Evolutionary conservation across 2,888 invertebrate genomes (phyloP).

Genomic region (Drosophila maculinotata): DNA sequence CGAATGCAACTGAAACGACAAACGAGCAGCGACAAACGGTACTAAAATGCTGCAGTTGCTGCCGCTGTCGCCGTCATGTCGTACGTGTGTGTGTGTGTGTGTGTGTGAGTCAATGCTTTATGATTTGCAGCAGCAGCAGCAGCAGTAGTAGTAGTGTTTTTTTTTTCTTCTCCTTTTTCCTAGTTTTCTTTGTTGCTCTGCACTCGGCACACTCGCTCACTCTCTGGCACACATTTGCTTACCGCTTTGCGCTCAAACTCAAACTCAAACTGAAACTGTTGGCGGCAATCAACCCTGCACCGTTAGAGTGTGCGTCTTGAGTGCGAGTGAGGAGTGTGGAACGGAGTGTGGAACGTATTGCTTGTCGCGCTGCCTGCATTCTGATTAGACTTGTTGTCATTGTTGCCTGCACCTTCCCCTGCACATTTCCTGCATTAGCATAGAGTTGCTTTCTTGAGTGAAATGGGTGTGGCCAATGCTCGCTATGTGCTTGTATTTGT

Average conservation of each 20-base stretch:
- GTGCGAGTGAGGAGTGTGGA: slow-evolving; percentile 61
- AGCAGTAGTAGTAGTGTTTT: slow-evolving; percentile 12
- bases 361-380: slow-evolving; percentile 65
- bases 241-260: slow-evolving; percentile 48
- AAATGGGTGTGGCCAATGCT: slow-evolving; percentile 79
- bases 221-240: slow-evolving; percentile 33
- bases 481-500: slow-evolving; percentile 3
- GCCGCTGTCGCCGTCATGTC: slow-evolving; percentile 33
- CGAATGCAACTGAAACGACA: slow-evolving; percentile 69
- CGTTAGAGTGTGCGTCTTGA: slow-evolving; percentile 49
- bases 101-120: slow-evolving; percentile 65
- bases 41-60: slow-evolving; percentile 30
- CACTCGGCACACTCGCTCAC: slow-evolving; percentile 42
- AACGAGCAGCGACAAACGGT: slow-evolving; percentile 46
- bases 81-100: slow-evolving; percentile 33
- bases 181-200: slow-evolving; percentile 63
- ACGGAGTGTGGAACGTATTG: slow-evolving; percentile 76
- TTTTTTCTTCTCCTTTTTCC: slow-evolving; percentile 53
- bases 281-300: slow-evolving; percentile 74
- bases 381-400: slow-evolving; percentile 68
- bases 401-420: slow-evolving; percentile 52
- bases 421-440: slow-evolving; percentile 69
- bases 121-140: slow-evolving; percentile 71
- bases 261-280: slow-evolving; percentile 33
- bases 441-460: slow-evolving; percentile 63